Base-by-base conservation (phyloP, 2,888 invertebrate species). In the Drosophila emarginata region DNA sequence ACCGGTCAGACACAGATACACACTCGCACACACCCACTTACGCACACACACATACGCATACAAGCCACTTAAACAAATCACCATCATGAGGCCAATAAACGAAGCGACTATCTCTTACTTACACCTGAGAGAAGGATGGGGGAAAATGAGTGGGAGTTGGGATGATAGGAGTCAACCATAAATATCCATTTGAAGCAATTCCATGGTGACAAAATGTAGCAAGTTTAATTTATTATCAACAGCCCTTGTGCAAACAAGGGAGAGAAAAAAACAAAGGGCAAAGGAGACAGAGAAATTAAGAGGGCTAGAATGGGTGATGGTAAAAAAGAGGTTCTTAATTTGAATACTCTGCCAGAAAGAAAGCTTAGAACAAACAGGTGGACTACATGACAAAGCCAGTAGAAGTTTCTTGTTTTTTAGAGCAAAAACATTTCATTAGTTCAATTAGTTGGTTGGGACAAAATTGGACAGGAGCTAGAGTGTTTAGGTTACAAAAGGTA, bases 351-450 rank as follows among this genome's bases (percentile, higher is more conserved):
- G 2, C 50, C 6, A 40, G 1, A 40, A 4, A 56, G 1, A 23
- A 12, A 53, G 2, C 28, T 18, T 15, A 23, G 26, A 39, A 37
- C 36, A 60, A 59, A 51, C 53, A 68, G 68, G 59, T 59, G 77
- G 68, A 77, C 32, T 7, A 32, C 65, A 77, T 64, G 62, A n/a
- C 18, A 18, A 6, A 36, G 36, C 36, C 18, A 54, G 54, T 32
- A 11, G 11, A 32, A 32, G 28, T 54, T 32, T 54, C 53, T 32
- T 32, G 53, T n/a, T 54, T 54, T 54, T 54, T 11, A 18, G 45
- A 12, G 45, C 45, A 76, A 76, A 76, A 76, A 72, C 87, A 74
- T 84, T 84, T 84, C 87, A 84, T 88, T 88, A 86, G 84, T 86
- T 84, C 88, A 84, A 84, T 84, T 84, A 84, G 87, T 74, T 66